phyloP scores from a whole-genome alignment of 2,797 vertebrate genomes.

The Lepilemur septentrionalis region DNA sequence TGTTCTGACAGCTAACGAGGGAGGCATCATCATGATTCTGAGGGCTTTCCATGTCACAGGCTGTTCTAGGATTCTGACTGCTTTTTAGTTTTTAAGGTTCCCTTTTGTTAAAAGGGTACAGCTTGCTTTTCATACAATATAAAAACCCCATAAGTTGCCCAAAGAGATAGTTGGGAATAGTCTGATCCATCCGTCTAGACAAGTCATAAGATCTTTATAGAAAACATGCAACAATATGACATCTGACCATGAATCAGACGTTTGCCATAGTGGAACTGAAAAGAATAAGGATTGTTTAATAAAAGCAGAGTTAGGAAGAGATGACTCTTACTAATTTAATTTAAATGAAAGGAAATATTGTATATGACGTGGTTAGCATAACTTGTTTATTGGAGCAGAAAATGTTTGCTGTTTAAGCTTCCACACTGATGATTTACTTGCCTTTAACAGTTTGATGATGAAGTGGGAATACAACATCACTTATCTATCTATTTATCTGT shows the following conservation, averaged over 20 bases:
- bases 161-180: background rate
- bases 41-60: background rate
- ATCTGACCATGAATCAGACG: background rate
- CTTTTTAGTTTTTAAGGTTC: background rate
- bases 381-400: background rate
- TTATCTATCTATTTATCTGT: background rate
- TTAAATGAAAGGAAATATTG: background rate
- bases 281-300: background rate
- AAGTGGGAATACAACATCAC: background rate
- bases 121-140: background rate
- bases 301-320: background rate
- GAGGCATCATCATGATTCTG: background rate
- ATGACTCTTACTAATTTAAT: background rate
- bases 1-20: conserved; percentile 14
- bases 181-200: background rate
- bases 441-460: background rate
- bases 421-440: background rate
- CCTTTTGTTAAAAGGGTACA: conserved; percentile 30
- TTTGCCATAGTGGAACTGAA: background rate
- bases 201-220: background rate
- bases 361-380: background rate
- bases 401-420: background rate
- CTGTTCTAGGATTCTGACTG: conserved; percentile 16
- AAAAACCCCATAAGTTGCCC: background rate
- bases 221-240: background rate